A percentile compares a stretch with the other conserved stretches of the same genome.
Evolutionary conservation across 2,888 invertebrate species (phyloP).

Genomic region (Beris morrisii): DNA sequence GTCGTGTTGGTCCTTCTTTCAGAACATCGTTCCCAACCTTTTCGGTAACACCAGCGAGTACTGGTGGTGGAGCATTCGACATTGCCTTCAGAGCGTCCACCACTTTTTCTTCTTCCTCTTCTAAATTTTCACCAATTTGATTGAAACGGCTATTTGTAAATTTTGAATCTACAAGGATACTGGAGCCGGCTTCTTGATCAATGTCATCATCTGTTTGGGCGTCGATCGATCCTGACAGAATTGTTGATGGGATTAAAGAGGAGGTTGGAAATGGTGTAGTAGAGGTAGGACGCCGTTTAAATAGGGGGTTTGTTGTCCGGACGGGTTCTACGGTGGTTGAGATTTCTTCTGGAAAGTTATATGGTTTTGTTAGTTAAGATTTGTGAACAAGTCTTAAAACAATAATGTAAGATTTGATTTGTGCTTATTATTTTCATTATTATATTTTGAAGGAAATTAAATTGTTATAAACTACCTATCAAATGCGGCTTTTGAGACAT

Average conservation of each 20-base stretch:
- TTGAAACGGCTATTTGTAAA: conserved; percentile 46
- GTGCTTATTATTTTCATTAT: too few relatives aligned
- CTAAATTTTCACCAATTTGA: conserved; percentile 46
- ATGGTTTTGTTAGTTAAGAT: too few relatives aligned
- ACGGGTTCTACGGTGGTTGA: conserved; percentile 46
- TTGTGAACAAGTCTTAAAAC: too few relatives aligned
- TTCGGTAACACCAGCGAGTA: conserved; percentile 3
- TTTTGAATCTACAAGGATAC: conserved; percentile 49
- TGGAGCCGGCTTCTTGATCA: conserved; percentile 54
- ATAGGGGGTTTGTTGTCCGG: conserved; percentile 54
- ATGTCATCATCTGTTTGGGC: conserved; percentile 41
- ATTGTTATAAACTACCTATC: too few relatives aligned
- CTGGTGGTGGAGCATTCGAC: conserved; percentile 42
- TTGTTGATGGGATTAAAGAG: conserved; percentile 41
- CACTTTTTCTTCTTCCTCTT: conserved; percentile 35
- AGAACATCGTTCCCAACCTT: background rate
- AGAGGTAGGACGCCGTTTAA: conserved; percentile 53
- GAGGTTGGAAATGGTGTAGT: conserved; percentile 42
- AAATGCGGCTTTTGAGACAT: too few relatives aligned
- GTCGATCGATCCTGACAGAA: conserved; percentile 37
- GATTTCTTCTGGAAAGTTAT: too few relatives aligned
- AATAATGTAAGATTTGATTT: too few relatives aligned
- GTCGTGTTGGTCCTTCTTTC: conserved; percentile 22
- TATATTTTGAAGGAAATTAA: too few relatives aligned
- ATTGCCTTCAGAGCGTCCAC: conserved; percentile 43